Evolutionary conservation across 2,888 invertebrate species (phyloP), one percentile per base, ranked within the genome.

Genomic region (Platerodrilus igneus): DNA sequence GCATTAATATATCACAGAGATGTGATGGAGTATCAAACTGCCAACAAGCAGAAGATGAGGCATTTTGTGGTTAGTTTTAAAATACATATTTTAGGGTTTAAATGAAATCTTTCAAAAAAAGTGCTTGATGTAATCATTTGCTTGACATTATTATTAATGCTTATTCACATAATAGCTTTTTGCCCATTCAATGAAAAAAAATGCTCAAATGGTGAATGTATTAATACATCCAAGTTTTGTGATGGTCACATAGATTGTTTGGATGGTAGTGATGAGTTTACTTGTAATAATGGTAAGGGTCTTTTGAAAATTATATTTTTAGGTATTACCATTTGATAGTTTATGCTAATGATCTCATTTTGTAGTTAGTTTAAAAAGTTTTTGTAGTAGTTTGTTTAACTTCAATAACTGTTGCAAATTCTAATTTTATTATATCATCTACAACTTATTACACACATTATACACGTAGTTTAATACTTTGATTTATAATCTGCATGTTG

Each of bases 21-120:
- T 78, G 78, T 58, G 68, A 78, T 55, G 68, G 70, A 11, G 51
- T 60, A 23, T 43, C 53, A 16, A 75, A 78, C 50, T 78, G 78
- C 59, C 63, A 64, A 29, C 68, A 77, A 56, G 71, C 73, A 19
- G 77, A 77, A 52, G 79, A 79, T 55, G 79, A 79, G 57, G 64
- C 55, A 37, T 66, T 68, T 50, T 76, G 76, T 56, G 69, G 69
- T 69, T 67, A 67, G 69, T 66, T 58, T 37, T 30, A n/a, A n/a
- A n/a, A n/a, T 30, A 39, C 16, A 20, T 38, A 41, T 10, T 26
- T 27, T 13, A 37, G 9, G 17, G 18, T 18, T 5, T n/a, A n/a
- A n/a, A n/a, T n/a, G n/a, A n/a, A n/a, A n/a, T n/a, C n/a, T n/a
- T n/a, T n/a, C n/a, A n/a, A n/a, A n/a, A n/a, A n/a, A 9, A 7